Evolutionary conservation across 1,140 invertebrate species (phyloP), one percentile per base, ranked within the genome.

Genomic region (Wiebesia pumilae): DNA sequence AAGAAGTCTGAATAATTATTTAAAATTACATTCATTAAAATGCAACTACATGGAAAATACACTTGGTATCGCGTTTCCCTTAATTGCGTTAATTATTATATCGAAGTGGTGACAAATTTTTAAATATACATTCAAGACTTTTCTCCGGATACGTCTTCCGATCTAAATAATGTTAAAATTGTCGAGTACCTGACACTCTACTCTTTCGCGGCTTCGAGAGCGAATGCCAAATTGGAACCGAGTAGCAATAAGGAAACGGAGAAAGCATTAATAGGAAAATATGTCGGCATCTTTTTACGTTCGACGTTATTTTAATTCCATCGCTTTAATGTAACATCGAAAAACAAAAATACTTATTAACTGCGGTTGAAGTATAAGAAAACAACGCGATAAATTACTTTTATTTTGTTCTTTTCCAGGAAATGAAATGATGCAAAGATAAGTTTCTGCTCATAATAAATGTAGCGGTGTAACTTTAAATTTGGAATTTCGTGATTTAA

Each of bases 351-450:
- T 33, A 65, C n/a, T 30, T 65, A 65, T 65, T 43, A 75, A 24
- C 3, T 78, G 51, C 75, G n/a, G 21, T 43, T n/a, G 30, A 54
- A 79, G 77, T 54, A 79, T 27, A 58, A 80, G 51, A 51, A 54
- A 65, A 24, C 33, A 33, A 27, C 30, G 21, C 27, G 58, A 81
- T 67, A 30, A 47, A 73, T 35, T 73, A 73, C 12, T 51, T 33
- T 82, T 51, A 71, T 82, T 69, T 82, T 71, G 12, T 43, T 47
- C n/a, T 69, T 40, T 67, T 69, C 7, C n/a, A 43, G 54, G 62
- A 67, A 82, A 43, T 82, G 14, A 82, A 47, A 51, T 47, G 81
- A 82, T 82, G 51, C n/a, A 12, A 51, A 69, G 10, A 47, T 82
- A 47, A 71, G 43, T 69, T 71, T 33, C 30, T 43, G 40, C 14